Evolutionary conservation across 2,797 vertebrate species (phyloP).

Genomic region (Serranus cabrilla): DNA sequence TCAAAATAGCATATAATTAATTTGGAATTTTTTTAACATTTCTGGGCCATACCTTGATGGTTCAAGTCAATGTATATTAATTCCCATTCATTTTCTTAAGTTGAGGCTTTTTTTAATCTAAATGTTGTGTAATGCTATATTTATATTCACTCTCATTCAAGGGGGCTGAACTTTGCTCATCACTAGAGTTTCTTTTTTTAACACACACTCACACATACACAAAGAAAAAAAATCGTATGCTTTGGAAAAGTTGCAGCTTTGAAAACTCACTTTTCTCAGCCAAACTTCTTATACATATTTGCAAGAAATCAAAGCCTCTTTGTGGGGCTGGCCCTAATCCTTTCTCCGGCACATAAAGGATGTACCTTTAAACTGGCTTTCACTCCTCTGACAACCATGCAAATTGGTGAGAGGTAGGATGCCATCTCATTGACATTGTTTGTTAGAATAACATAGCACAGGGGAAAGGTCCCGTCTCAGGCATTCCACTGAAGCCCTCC

Average conservation of each 20-base stretch:
- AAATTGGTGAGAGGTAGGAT: conserved; percentile 90
- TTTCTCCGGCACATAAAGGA: conserved; percentile 90
- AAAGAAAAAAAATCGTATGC: conserved; percentile 29
- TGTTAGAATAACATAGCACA: conserved; percentile 87
- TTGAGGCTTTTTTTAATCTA: not conserved
- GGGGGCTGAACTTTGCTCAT: conserved; percentile 40
- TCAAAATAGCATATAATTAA: not conserved
- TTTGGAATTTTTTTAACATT: not conserved
- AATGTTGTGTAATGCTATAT: conserved; percentile 14
- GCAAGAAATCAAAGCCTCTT: conserved; percentile 89
- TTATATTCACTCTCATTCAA: conserved; percentile 6
- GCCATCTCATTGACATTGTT: conserved; percentile 89
- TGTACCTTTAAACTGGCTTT: conserved; percentile 91
- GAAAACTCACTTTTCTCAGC: conserved; percentile 85
- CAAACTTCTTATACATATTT: conserved; percentile 87
- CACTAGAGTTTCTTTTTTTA: conserved; percentile 16
- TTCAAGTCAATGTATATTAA: not conserved
- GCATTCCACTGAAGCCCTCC: conserved; percentile 83
- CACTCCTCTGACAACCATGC: conserved; percentile 89
- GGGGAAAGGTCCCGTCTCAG: conserved; percentile 85
- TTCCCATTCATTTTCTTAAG: not conserved
- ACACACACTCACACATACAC: conserved; percentile 14
- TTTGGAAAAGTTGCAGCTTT: conserved; percentile 84
- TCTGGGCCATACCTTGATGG: rapidly evolving
- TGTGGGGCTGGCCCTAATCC: conserved; percentile 88